phyloP scores from a whole-genome alignment of 2,888 invertebrate species.

The Patella caerulea region DNA sequence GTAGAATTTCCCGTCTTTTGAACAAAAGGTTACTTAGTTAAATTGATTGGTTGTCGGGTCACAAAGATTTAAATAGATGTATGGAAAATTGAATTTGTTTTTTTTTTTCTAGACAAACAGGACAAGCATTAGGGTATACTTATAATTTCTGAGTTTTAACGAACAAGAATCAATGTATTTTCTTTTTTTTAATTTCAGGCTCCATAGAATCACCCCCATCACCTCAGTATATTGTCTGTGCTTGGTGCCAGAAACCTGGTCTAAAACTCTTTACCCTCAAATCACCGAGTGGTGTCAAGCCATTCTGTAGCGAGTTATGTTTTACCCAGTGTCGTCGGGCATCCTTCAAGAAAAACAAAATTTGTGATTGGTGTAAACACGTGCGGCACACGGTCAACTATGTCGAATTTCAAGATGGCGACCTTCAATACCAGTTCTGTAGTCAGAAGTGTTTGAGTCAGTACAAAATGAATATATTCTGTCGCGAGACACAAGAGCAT shows the following conservation, averaged over 20 bases:
- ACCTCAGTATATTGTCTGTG: slow-evolving; percentile 62
- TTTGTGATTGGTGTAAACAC: slow-evolving; percentile 94
- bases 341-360: slow-evolving; percentile 89
- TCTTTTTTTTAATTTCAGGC: slow-evolving; percentile 28
- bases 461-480: slow-evolving; percentile 97
- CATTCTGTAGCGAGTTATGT: slow-evolving; percentile 89
- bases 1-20: not conserved
- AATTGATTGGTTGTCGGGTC: not conserved
- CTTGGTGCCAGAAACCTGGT: slow-evolving; percentile 71
- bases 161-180: not conserved
- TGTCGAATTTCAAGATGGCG: slow-evolving; percentile 92
- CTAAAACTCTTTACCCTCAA: slow-evolving; percentile 67
- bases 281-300: slow-evolving; percentile 65
- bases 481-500: slow-evolving; percentile 92
- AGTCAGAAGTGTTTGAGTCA: slow-evolving; percentile 95
- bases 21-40: slow-evolving; percentile 10
- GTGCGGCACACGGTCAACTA: slow-evolving; percentile 91
- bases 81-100: too few species aligned
- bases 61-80: too few species aligned
- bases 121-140: too few species aligned
- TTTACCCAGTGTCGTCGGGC: slow-evolving; percentile 91
- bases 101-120: too few species aligned
- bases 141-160: too few species aligned
- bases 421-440: slow-evolving; percentile 88
- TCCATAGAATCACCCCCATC: slow-evolving; percentile 37